Percentiles rank a stretch among this genome's conserved stretches.
Conservation (phyloP, 2,113 vertebrate species). For the Hoplias malabaricus region DNA sequence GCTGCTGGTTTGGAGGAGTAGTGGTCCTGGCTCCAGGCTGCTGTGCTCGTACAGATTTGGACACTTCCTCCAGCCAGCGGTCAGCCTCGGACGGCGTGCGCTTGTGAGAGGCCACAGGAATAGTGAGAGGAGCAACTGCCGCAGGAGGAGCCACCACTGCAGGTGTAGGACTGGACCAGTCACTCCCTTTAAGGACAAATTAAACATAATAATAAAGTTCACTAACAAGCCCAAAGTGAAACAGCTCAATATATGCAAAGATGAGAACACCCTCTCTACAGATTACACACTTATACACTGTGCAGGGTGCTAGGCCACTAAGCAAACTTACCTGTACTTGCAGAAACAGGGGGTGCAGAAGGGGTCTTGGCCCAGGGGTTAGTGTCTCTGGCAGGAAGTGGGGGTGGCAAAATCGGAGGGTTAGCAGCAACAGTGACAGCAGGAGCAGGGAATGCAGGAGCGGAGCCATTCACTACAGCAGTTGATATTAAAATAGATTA, state of each 20-base stretch:
- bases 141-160: slow-evolving; percentile 52
- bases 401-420: slow-evolving; percentile 80
- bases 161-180: slow-evolving; percentile 65
- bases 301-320: background rate
- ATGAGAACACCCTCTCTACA: too few species aligned
- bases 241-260: too few species aligned
- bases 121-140: slow-evolving; percentile 30
- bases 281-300: too few species aligned
- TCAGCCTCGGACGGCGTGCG: slow-evolving; percentile 96
- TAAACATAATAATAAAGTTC: background rate
- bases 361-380: slow-evolving; percentile 95
- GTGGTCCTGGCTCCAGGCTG: slow-evolving; percentile 67
- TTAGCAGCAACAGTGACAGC: slow-evolving; percentile 72
- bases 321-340: slow-evolving; percentile 78
- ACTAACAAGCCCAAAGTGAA: too few species aligned
- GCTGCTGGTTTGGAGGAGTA: slow-evolving; percentile 68
- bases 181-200: slow-evolving; percentile 59
- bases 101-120: slow-evolving; percentile 72
- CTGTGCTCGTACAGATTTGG: slow-evolving; percentile 86
- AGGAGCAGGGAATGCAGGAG: slow-evolving; percentile 82
- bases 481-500: slow-evolving; percentile 76
- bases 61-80: slow-evolving; percentile 95
- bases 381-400: slow-evolving; percentile 92
- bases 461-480: slow-evolving; percentile 93
- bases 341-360: slow-evolving; percentile 69